A percentile compares a stretch with the other conserved stretches of the same genome.
Conservation (phyloP, 2,113 vertebrate species). For the Connochaetes taurinus region DNA sequence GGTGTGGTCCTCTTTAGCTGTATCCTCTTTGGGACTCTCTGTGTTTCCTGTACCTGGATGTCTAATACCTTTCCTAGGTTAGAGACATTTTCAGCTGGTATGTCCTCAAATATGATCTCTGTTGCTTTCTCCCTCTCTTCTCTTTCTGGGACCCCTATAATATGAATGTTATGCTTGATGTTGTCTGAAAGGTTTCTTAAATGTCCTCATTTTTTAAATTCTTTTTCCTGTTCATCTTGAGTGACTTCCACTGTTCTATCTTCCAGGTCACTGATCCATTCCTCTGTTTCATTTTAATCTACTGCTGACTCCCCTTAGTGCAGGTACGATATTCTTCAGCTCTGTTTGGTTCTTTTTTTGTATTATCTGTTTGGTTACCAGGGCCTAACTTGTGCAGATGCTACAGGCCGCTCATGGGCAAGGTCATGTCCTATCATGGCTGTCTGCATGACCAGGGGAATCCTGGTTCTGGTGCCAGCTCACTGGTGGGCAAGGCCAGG, state of each 20-base stretch:
- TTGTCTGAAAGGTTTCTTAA: background rate
- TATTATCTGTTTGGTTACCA: background rate
- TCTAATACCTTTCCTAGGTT: background rate
- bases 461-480: background rate
- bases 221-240: background rate
- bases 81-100: background rate
- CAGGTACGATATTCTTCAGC: background rate
- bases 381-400: background rate
- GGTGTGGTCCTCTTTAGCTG: background rate
- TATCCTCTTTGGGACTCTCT: background rate
- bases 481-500: background rate
- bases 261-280: background rate
- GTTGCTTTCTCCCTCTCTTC: background rate
- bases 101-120: background rate
- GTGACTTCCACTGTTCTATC: background rate
- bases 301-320: background rate
- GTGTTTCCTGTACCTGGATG: background rate
- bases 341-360: background rate
- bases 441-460: background rate
- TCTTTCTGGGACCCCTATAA: background rate
- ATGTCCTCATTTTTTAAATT: background rate
- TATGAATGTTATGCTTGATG: background rate
- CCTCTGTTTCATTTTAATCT: background rate
- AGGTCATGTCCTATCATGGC: background rate
- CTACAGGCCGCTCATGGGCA: background rate